phyloP scores from a whole-genome alignment of 2,113 vertebrate species.

The Probosciger aterrimus region DNA sequence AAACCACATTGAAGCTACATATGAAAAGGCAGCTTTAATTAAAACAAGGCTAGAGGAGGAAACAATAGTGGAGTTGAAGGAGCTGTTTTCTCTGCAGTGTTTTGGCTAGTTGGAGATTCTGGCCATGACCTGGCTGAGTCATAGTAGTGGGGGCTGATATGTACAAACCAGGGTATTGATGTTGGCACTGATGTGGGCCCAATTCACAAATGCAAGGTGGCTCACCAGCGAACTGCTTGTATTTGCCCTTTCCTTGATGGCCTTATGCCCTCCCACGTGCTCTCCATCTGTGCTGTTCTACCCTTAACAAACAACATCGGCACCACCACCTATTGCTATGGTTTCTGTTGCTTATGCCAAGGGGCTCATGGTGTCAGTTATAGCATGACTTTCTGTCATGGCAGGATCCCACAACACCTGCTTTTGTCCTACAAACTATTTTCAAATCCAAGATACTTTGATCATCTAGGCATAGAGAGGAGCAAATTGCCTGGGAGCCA shows the following conservation, averaged over 20 bases:
- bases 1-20: not conserved
- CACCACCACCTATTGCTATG: not conserved
- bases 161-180: not conserved
- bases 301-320: not conserved
- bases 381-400: not conserved
- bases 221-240: not conserved
- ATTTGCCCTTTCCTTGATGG: not conserved
- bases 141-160: not conserved
- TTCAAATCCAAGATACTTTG: constrained; percentile 6
- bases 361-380: not conserved
- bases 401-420: not conserved
- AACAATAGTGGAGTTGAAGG: not conserved
- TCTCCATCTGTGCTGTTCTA: not conserved
- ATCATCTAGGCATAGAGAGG: not conserved
- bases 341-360: not conserved
- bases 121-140: not conserved
- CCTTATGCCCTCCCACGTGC: not conserved
- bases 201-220: not conserved
- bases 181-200: not conserved
- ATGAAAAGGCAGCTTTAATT: not conserved
- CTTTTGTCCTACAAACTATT: not conserved
- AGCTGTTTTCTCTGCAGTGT: not conserved
- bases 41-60: not conserved
- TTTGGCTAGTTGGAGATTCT: not conserved
- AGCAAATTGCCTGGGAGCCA: not conserved